Conservation (phyloP, 2,888 invertebrate genomes). For the Heteropelma amictum region DNA sequence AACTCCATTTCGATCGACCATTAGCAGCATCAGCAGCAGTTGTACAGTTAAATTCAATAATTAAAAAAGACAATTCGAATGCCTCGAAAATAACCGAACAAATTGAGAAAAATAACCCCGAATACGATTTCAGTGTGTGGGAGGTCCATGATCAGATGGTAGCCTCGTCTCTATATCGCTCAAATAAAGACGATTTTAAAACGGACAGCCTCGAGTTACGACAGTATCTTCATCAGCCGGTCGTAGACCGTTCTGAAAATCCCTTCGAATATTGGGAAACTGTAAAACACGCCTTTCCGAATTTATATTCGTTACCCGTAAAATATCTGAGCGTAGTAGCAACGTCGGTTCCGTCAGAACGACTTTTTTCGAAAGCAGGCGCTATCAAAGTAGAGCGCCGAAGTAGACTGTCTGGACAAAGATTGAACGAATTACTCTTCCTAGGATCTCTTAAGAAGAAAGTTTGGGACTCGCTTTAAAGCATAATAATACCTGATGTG, state of each 20-base stretch:
- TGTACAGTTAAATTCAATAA: conserved; percentile 34
- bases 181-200: neutral
- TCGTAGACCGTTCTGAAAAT: conserved; percentile 11
- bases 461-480: no score
- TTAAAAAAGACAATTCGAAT: neutral
- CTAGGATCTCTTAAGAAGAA: neutral
- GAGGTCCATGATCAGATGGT: conserved; percentile 25
- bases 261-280: conserved; percentile 41
- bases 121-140: conserved; percentile 39
- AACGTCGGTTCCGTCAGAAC: conserved; percentile 52
- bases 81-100: neutral
- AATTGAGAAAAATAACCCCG: no score
- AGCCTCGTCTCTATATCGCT: neutral
- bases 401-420: conserved; percentile 14
- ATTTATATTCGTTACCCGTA: conserved; percentile 26
- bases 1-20: conserved; percentile 51
- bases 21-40: conserved; percentile 33
- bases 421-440: conserved; percentile 18
- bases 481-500: no score
- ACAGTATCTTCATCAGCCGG: conserved; percentile 18
- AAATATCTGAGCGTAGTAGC: conserved; percentile 24
- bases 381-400: conserved; percentile 39
- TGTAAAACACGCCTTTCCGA: conserved; percentile 40
- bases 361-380: conserved; percentile 50
- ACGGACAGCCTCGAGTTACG: conserved; percentile 5